Evolutionary conservation across 1,140 invertebrate species (phyloP).

Genomic region (Solenopsis fugax): DNA sequence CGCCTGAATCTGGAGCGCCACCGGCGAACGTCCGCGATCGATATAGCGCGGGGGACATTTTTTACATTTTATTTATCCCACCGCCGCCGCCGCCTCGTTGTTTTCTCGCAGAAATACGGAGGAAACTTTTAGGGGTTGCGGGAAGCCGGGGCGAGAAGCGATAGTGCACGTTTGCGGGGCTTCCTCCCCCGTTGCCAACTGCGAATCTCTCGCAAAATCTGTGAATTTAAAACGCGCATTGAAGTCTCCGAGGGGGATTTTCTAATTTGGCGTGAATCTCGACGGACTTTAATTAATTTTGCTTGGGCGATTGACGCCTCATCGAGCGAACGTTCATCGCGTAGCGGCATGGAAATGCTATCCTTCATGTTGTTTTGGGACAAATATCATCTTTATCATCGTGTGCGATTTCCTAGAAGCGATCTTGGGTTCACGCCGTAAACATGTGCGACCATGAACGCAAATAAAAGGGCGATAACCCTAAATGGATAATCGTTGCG

Average conservation of each 20-base stretch:
- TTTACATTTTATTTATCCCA: constrained; percentile 44
- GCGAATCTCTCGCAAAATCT: background rate
- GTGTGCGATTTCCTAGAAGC: background rate
- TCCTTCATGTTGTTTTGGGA: background rate
- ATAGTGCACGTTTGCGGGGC: background rate
- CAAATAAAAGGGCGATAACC: constrained; percentile 15
- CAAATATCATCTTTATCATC: background rate
- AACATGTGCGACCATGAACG: constrained; percentile 2
- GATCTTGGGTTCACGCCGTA: background rate
- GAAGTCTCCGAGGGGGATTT: background rate
- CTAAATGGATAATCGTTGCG: background rate
- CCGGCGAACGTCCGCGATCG: constrained; percentile 50
- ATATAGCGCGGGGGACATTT: constrained; percentile 55
- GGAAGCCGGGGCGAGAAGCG: background rate
- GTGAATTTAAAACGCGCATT: constrained; percentile 8
- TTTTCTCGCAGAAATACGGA: constrained; percentile 10
- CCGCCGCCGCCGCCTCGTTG: background rate
- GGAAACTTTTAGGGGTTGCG: background rate
- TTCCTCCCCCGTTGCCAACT: background rate
- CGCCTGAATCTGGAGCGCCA: constrained; percentile 70
- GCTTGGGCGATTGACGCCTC: background rate
- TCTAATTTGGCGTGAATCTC: background rate
- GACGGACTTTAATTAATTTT: background rate
- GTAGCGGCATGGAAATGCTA: background rate
- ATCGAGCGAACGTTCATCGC: background rate